Evolutionary conservation across 2,888 invertebrate genomes (phyloP), one percentile per base, ranked within the genome.

Genomic region (Phymatocera aterrima): DNA sequence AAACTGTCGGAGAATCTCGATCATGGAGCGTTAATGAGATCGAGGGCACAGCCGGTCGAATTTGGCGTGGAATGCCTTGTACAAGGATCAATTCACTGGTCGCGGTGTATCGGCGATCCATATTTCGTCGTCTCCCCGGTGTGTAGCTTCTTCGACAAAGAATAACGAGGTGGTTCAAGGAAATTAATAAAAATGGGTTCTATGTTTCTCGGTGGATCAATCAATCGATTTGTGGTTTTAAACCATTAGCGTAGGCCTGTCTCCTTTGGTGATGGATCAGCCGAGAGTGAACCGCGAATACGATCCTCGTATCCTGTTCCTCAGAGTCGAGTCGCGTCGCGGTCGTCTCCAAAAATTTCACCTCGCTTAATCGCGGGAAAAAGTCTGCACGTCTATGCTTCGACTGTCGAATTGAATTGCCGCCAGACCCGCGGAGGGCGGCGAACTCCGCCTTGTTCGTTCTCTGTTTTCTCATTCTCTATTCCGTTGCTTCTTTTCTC

Each of bases 181-280:
- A 10, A 57, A 57, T 57, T 24, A 28, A 12, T 28, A 57, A 10
- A 5, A 28, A 57, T 57, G 8, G 3, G 15, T 15, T 46, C 1
- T n/a, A n/a, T 31, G 37, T 60, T 28, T 28, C 28, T 60, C 28
- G 15, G 4, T 8, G 8, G 46, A 46, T 46, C 68, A 40, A 46
- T 68, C 43, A 18, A 57, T 68, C 43, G 51, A 51, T 72, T 51
- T 51, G 72, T 51, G 43, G 31, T 72, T 72, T 34, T n/a, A 34
- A 31, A 34, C 72, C 51, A 72, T 72, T 72, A 72, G 72, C 72
- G 48, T 51, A n/a, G n/a, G 34, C 34, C 48, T 34, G 72, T 72
- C n/a, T n/a, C 72, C 51, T 51, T 51, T 12, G 34, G 72, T 72
- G 72, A 72, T 72, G 72, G 72, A 72, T 72, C 51, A 51, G 72